Percentiles rank a stretch among this genome's conserved stretches.
phyloP scores from a whole-genome alignment of 2,113 vertebrate species.

The Turdus rufiventris region DNA sequence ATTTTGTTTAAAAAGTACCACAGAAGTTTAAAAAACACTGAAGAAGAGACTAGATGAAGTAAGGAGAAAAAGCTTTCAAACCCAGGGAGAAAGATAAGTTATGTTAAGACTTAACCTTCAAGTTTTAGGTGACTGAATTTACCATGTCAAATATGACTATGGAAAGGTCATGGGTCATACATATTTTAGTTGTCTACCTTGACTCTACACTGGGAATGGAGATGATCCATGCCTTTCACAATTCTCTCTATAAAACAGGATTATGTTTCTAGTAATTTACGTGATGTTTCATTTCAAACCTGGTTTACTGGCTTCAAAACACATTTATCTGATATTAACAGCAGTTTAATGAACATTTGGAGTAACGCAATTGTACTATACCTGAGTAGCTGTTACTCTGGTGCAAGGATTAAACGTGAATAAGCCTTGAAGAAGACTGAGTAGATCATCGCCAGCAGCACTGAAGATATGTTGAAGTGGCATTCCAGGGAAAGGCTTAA shows the following conservation, averaged over 20 bases:
- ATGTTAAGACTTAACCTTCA: background rate
- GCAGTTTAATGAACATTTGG: background rate
- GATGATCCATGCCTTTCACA: background rate
- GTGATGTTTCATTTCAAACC: background rate
- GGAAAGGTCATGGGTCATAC: background rate
- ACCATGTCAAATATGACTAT: background rate
- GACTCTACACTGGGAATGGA: background rate
- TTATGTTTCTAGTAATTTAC: background rate
- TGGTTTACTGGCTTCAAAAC: background rate
- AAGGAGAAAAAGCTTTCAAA: background rate
- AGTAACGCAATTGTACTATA: slow-evolving; percentile 46
- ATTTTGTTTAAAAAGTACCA: background rate
- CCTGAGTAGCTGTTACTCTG: slow-evolving; percentile 89
- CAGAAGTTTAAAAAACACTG: background rate
- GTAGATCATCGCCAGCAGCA: slow-evolving; percentile 91
- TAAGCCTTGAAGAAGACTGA: slow-evolving; percentile 86
- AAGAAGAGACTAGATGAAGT: background rate
- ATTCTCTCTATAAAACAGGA: background rate
- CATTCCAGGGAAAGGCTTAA: slow-evolving; percentile 92
- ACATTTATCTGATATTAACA: background rate
- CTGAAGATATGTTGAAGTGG: slow-evolving; percentile 94
- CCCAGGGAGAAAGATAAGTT: background rate
- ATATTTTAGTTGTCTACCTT: background rate
- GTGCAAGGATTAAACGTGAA: slow-evolving; percentile 90
- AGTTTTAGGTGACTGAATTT: background rate